Evolutionary conservation across 2,888 invertebrate species (phyloP).

Genomic region (Taphrorychus bicolor): DNA sequence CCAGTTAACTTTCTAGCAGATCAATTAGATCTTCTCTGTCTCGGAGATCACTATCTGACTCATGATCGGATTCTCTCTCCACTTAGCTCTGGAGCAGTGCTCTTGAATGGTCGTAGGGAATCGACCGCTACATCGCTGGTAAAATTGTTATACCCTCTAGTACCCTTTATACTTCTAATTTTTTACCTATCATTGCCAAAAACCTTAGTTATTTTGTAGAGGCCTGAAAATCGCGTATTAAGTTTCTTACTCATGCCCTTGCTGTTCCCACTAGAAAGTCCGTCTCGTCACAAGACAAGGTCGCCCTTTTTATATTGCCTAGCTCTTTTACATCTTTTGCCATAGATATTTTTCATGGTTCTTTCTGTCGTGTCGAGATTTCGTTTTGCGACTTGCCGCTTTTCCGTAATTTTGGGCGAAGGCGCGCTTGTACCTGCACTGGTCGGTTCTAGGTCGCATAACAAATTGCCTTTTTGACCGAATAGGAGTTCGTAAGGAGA

Average conservation of each 20-base stretch:
- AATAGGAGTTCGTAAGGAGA: no score
- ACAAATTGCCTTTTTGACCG: no score
- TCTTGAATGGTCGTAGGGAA: not conserved
- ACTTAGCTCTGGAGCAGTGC: not conserved
- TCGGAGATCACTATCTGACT: not conserved
- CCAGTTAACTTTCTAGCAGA: not conserved
- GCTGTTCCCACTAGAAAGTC: no score
- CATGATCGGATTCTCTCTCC: not conserved
- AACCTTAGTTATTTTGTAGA: not conserved
- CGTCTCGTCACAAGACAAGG: no score
- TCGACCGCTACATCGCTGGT: not conserved
- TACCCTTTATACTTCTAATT: slow-evolving; percentile 1
- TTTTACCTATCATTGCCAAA: slow-evolving; percentile 1
- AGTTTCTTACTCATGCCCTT: not conserved
- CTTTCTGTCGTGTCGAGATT: no score
- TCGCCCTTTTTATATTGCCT: no score
- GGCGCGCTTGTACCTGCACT: no score
- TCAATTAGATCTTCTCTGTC: not conserved
- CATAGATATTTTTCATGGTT: no score
- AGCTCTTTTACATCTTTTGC: no score
- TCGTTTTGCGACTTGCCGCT: no score
- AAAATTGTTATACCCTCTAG: not conserved
- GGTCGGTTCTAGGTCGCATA: no score
- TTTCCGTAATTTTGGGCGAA: no score
- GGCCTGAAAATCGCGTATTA: not conserved